Evolutionary conservation across 2,888 invertebrate species (phyloP).

Genomic region (Pimpla rufipes): DNA sequence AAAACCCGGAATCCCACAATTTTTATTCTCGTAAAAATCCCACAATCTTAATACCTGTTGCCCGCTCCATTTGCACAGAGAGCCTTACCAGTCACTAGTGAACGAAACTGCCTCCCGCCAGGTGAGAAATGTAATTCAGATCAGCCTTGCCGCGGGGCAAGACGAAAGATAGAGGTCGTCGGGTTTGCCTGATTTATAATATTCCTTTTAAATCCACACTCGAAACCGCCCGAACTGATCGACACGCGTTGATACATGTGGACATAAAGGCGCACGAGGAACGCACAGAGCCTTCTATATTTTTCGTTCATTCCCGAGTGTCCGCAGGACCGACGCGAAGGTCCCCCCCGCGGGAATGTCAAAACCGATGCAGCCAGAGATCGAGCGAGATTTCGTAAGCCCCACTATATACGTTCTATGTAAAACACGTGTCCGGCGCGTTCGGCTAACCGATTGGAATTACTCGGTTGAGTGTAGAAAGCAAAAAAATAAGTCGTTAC

Average conservation of each 20-base stretch:
- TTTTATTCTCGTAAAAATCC: too few species aligned
- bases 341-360: conserved; percentile 6
- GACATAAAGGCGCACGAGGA: neutral
- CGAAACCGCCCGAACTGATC: neutral
- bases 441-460: conserved; percentile 42
- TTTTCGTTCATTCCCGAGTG: neutral
- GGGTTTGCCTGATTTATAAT: too few species aligned
- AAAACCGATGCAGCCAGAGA: conserved; percentile 31
- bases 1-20: too few species aligned
- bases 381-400: conserved; percentile 40
- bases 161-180: neutral
- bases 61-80: too few species aligned
- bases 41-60: too few species aligned
- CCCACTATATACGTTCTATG: conserved; percentile 5
- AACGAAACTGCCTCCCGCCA: neutral
- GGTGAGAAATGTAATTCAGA: neutral
- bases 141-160: neutral
- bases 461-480: conserved; percentile 18
- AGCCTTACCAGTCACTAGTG: neutral
- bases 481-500: conserved; percentile 37
- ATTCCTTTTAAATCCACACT: neutral
- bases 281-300: conserved; percentile 3
- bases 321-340: neutral
- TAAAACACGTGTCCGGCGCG: conserved; percentile 32
- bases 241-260: neutral